Evolutionary conservation across 1,140 invertebrate genomes (phyloP).

Genomic region (Bombus picipes): DNA sequence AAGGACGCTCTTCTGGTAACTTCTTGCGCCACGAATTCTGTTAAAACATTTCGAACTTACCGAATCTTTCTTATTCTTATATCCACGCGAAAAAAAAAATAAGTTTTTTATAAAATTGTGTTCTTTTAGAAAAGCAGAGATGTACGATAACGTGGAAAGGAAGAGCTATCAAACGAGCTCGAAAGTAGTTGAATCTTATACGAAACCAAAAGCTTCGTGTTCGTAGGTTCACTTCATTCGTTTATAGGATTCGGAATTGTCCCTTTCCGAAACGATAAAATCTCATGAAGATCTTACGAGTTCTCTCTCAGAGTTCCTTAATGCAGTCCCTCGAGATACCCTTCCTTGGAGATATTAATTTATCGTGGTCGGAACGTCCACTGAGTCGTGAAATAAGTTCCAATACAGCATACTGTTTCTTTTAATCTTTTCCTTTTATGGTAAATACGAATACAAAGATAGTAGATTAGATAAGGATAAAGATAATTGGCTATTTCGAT

Average conservation of each 20-base stretch:
- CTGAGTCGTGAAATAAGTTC: conserved; percentile 7
- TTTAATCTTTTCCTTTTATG: conserved; percentile 1
- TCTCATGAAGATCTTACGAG: neutral
- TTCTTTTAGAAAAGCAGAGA: too few relatives aligned
- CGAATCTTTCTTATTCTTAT: neutral
- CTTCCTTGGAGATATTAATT: conserved; percentile 10
- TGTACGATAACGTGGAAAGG: too few relatives aligned
- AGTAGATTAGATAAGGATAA: too few relatives aligned
- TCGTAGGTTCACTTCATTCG: neutral
- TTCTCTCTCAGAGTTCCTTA: neutral
- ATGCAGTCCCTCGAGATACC: neutral
- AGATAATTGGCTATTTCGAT: too few relatives aligned
- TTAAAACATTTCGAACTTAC: neutral
- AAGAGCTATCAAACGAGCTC: neutral
- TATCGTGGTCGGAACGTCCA: neutral
- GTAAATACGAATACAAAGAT: neutral
- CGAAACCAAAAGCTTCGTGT: neutral
- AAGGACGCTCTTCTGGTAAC: neutral
- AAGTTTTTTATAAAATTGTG: too few relatives aligned
- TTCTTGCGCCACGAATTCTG: neutral
- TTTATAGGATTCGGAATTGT: neutral
- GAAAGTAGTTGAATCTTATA: neutral
- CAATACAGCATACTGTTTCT: neutral
- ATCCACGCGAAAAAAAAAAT: too few relatives aligned
- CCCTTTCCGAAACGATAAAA: conserved; percentile 3